phyloP scores from a whole-genome alignment of 1,140 invertebrate species.

The Chironomus striatipennis region DNA sequence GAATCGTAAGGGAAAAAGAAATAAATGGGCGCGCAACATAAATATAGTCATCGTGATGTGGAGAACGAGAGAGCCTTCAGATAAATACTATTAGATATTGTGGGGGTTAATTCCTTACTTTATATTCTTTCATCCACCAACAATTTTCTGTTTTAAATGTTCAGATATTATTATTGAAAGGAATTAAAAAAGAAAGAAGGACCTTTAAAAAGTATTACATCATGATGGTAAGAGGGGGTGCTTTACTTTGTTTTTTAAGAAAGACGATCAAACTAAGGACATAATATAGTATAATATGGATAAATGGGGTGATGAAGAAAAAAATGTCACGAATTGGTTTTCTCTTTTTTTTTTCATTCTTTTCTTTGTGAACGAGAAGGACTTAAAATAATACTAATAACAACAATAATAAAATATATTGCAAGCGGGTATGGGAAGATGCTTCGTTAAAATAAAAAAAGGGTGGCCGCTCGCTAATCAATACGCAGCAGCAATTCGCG shows the following conservation, averaged over 20 bases:
- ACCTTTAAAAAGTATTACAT: background rate
- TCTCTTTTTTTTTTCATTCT: no score
- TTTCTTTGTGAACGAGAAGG: no score
- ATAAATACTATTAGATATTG: background rate
- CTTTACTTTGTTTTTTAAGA: no score
- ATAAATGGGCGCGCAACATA: slow-evolving; percentile 6
- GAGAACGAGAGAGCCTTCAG: background rate
- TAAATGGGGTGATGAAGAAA: background rate
- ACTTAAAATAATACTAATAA: no score
- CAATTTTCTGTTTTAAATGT: no score
- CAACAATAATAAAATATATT: background rate
- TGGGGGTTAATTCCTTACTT: background rate
- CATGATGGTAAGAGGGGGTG: background rate
- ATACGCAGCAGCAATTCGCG: slow-evolving; percentile 5
- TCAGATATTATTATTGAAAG: background rate
- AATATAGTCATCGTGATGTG: background rate
- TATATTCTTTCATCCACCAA: no score
- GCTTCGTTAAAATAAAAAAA: slow-evolving; percentile 11
- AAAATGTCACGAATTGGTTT: background rate
- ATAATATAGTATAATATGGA: background rate
- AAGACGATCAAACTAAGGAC: background rate
- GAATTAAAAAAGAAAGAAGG: background rate
- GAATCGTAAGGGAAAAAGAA: background rate
- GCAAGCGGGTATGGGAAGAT: background rate
- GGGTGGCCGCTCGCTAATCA: slow-evolving; percentile 1